Percentiles rank a stretch among this genome's conserved stretches.
Evolutionary conservation across 1,140 invertebrate genomes (phyloP).

Genomic region (Harlomillsia oculata): DNA sequence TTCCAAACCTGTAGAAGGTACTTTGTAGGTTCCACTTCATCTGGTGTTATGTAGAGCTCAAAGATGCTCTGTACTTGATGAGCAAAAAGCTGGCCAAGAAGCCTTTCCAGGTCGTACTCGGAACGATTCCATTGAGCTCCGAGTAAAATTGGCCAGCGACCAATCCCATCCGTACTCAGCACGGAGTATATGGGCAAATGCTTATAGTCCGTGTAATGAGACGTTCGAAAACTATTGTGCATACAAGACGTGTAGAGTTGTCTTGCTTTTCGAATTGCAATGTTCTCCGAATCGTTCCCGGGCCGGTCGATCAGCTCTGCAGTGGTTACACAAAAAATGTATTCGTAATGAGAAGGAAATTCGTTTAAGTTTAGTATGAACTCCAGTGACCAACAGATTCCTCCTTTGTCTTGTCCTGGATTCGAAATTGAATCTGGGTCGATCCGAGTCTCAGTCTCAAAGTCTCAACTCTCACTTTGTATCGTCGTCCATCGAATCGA

Average conservation of each 20-base stretch:
- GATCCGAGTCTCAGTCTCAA: no score
- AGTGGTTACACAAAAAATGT: constrained; percentile 20
- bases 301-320: constrained; percentile 39
- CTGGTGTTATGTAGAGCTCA: constrained; percentile 45
- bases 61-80: constrained; percentile 48
- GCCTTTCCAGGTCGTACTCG: constrained; percentile 40
- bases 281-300: constrained; percentile 37
- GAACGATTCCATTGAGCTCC: constrained; percentile 37
- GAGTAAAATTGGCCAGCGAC: constrained; percentile 46
- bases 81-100: constrained; percentile 44
- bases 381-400: no score
- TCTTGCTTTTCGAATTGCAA: constrained; percentile 43
- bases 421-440: no score
- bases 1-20: constrained; percentile 43
- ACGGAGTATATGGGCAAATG: constrained; percentile 42
- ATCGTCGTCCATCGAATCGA: no score
- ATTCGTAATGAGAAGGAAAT: neutral
- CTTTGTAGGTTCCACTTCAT: constrained; percentile 46
- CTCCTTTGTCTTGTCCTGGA: no score
- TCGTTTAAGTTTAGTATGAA: no score
- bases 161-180: constrained; percentile 40
- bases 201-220: constrained; percentile 36
- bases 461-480: no score
- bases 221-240: constrained; percentile 43
- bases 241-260: constrained; percentile 47